Evolutionary conservation across 2,888 invertebrate genomes (phyloP).

Genomic region (Polydrusus pterygomalis): DNA sequence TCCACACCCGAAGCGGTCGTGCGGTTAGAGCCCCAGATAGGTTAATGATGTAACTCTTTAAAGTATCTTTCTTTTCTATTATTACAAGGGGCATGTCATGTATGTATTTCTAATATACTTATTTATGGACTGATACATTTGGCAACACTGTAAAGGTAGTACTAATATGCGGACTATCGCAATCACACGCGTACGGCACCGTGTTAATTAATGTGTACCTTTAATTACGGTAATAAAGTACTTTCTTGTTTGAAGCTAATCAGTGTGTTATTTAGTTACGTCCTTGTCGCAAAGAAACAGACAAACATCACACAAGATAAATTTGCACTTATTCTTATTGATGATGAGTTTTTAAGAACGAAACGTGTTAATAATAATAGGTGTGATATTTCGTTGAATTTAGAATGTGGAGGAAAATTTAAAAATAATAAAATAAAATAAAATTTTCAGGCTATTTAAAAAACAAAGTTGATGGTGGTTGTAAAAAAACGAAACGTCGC

Average conservation of each 20-base stretch:
- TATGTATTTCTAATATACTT: background rate
- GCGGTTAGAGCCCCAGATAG: background rate
- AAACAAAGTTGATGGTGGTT: too few relatives aligned
- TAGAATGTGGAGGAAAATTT: too few relatives aligned
- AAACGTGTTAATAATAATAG: too few relatives aligned
- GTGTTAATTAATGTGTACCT: background rate
- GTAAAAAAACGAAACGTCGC: too few relatives aligned
- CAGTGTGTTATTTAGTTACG: background rate
- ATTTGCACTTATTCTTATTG: too few relatives aligned
- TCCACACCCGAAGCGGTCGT: background rate
- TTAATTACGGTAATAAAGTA: background rate
- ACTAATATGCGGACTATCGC: background rate
- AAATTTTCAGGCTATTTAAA: too few relatives aligned
- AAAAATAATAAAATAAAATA: too few relatives aligned
- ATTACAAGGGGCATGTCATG: background rate
- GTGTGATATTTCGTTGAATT: too few relatives aligned
- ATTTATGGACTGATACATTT: background rate
- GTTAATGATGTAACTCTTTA: background rate
- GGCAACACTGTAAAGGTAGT: background rate
- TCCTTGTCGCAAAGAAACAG: background rate
- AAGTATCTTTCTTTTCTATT: background rate
- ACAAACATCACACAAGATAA: too few relatives aligned
- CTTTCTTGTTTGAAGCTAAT: background rate
- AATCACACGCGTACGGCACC: background rate
- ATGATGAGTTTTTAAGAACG: too few relatives aligned